A percentile compares a stretch with the other conserved stretches of the same genome.
Evolutionary conservation across 2,888 invertebrate genomes (phyloP).

Genomic region (Anarsia innoxiella): DNA sequence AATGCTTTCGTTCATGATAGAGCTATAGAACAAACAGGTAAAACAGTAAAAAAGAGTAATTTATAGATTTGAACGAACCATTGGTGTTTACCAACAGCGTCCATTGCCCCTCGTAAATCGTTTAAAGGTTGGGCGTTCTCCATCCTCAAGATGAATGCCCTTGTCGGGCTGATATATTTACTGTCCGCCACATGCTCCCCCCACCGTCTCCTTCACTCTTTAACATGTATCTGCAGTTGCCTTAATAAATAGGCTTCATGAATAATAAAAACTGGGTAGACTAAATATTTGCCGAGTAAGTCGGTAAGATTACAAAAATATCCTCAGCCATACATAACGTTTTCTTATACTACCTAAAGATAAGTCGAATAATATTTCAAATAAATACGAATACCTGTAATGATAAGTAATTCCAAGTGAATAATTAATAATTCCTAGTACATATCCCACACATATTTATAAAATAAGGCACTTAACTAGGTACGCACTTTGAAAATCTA

Average conservation of each 20-base stretch:
- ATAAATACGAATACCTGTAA: too few species aligned
- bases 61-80: constrained; percentile 39
- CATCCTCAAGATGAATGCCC: constrained; percentile 68
- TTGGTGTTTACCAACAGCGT: constrained; percentile 50
- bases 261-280: constrained; percentile 33
- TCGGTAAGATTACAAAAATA: too few species aligned
- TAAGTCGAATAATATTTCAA: too few species aligned
- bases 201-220: constrained; percentile 39
- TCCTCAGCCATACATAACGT: too few species aligned
- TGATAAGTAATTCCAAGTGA: too few species aligned
- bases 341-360: too few species aligned
- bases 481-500: too few species aligned
- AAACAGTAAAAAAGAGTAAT: constrained; percentile 35
- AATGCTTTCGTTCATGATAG: too few species aligned
- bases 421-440: too few species aligned
- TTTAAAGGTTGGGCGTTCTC: constrained; percentile 68
- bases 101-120: constrained; percentile 68
- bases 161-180: constrained; percentile 68
- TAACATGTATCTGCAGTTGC: constrained; percentile 47
- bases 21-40: too few species aligned
- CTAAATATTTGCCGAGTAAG: constrained; percentile 24
- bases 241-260: constrained; percentile 41
- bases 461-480: too few species aligned
- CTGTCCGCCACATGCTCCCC: constrained; percentile 54
- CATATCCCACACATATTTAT: too few species aligned